These are phyloP conservation scores for Epinephelus lanceolatus DNA, from an alignment of 2,113 vertebrate genomes.

Conservation along the genomic window DNA sequence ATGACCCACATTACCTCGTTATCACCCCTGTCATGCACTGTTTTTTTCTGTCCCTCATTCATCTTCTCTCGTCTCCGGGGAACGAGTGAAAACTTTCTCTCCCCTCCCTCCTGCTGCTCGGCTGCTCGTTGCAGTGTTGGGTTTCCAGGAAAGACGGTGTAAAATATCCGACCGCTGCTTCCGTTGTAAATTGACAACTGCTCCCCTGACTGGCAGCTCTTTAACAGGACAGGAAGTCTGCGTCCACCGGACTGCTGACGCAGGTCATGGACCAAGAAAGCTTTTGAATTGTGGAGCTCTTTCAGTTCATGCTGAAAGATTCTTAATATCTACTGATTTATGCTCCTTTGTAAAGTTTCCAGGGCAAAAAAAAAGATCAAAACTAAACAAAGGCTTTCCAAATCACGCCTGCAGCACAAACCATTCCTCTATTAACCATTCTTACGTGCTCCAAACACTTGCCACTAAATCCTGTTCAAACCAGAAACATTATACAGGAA, in stretches of 20 bases:
- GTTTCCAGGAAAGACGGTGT: slow-evolving; percentile 79
- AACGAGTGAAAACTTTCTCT: slow-evolving; percentile 58
- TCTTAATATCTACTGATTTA: background rate
- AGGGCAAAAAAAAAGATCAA: too few relatives aligned
- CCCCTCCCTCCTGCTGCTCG: slow-evolving; percentile 64
- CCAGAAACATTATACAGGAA: background rate
- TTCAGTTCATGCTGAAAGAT: background rate
- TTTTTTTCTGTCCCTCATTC: slow-evolving; percentile 27
- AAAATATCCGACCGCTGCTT: slow-evolving; percentile 67
- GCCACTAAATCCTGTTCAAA: background rate
- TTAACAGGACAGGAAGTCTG: slow-evolving; percentile 63
- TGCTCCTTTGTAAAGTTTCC: too few relatives aligned
- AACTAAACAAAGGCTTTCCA: too few relatives aligned
- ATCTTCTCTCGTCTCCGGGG: slow-evolving; percentile 55
- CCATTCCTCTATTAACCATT: background rate
- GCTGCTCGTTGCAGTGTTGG: slow-evolving; percentile 48
- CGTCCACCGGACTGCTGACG: slow-evolving; percentile 26
- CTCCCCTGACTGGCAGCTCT: slow-evolving; percentile 66
- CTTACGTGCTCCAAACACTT: background rate
- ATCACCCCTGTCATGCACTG: slow-evolving; percentile 28
- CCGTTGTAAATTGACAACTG: slow-evolving; percentile 67
- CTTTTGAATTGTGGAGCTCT: slow-evolving; percentile 45
- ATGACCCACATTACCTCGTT: slow-evolving; percentile 26
- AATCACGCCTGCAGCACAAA: background rate
- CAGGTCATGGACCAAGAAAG: slow-evolving; percentile 28